These are phyloP conservation scores for Chelonia mydas DNA, from an alignment of 2,797 vertebrate genomes.

Conservation along the genomic window DNA sequence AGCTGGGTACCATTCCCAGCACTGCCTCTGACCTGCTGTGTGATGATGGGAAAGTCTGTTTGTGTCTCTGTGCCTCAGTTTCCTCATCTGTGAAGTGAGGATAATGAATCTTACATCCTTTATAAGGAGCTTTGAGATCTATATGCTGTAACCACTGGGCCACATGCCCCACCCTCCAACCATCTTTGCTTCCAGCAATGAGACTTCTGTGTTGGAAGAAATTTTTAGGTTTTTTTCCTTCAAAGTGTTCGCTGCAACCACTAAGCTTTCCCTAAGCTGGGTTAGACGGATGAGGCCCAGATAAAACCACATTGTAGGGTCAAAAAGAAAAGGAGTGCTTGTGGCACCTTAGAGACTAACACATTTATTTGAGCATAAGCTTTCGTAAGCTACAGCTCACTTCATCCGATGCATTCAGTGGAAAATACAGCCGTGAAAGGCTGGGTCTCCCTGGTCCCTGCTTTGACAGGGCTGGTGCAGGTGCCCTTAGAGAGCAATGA, in stretches of 20 bases:
- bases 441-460: not conserved
- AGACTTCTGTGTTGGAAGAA: not conserved
- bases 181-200: not conserved
- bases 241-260: not conserved
- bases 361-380: too few relatives aligned
- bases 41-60: not conserved
- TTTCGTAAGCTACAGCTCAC: too few relatives aligned
- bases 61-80: not conserved
- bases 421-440: not conserved
- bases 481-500: not conserved
- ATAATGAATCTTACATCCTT: fast-evolving
- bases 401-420: too few relatives aligned
- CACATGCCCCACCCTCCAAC: not conserved
- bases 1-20: not conserved
- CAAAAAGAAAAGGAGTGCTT: not conserved
- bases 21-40: not conserved
- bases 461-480: not conserved
- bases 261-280: not conserved
- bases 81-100: not conserved
- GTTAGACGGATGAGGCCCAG: slow-evolving; percentile 7
- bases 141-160: not conserved
- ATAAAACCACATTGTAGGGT: slow-evolving; percentile 15
- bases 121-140: not conserved
- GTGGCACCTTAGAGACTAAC: too few relatives aligned
- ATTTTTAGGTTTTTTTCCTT: too few relatives aligned